These are phyloP conservation scores for Falcunculus frontatus DNA, from an alignment of 2,113 vertebrate species.

Conservation along the genomic window DNA sequence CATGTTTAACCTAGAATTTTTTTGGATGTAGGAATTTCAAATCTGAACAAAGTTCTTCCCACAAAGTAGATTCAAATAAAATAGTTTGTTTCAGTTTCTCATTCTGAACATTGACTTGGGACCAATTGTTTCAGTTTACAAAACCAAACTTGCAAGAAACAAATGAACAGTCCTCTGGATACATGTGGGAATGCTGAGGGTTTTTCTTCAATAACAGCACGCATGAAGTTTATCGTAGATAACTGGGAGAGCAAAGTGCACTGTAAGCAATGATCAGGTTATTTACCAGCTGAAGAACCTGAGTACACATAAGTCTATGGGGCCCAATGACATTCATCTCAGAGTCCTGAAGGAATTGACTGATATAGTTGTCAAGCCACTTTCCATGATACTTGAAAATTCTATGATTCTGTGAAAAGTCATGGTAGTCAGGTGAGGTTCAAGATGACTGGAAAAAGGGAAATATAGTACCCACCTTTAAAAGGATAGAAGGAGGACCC, in stretches of 20 bases:
- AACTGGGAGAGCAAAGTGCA: background rate
- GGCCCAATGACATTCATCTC: background rate
- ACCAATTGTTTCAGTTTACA: background rate
- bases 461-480: background rate
- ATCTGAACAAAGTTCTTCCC: background rate
- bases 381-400: background rate
- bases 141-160: background rate
- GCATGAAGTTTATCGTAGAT: background rate
- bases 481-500: background rate
- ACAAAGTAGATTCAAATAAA: background rate
- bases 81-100: background rate
- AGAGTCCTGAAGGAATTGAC: background rate
- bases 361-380: background rate
- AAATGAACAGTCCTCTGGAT: background rate
- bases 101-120: background rate
- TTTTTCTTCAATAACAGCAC: background rate
- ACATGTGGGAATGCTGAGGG: background rate
- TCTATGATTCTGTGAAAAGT: background rate
- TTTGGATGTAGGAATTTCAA: background rate
- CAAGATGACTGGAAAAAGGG: background rate
- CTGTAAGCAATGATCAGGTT: background rate
- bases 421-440: background rate
- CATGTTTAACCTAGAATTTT: background rate
- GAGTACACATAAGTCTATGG: background rate
- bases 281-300: background rate